Percentiles rank a stretch among this genome's conserved stretches.
Evolutionary conservation across 2,888 invertebrate species (phyloP).

Genomic region (Keiferia lycopersicella): DNA sequence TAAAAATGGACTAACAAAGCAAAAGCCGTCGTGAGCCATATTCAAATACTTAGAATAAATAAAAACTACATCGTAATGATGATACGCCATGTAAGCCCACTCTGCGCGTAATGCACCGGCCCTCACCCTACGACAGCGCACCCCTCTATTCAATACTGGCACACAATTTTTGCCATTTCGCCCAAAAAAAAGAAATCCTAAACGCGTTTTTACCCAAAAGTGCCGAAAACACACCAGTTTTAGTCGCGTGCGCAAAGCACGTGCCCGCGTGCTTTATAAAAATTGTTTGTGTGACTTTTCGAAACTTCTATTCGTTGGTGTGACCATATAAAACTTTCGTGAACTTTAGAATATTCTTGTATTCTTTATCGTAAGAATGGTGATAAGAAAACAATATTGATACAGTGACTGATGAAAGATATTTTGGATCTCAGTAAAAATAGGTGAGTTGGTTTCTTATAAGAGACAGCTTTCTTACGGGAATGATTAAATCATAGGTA

Average conservation of each 20-base stretch:
- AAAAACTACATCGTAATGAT: neutral
- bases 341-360: conserved; percentile 22
- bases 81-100: conserved; percentile 58
- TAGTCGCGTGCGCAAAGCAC: conserved; percentile 72
- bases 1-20: too few relatives aligned
- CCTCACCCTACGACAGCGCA: conserved; percentile 59
- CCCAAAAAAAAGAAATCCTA: conserved; percentile 61
- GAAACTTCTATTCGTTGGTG: neutral
- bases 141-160: conserved; percentile 11
- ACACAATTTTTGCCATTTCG: conserved; percentile 74
- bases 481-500: neutral
- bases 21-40: too few relatives aligned
- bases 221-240: conserved; percentile 77
- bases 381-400: conserved; percentile 48
- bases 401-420: conserved; percentile 28
- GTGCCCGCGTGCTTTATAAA: conserved; percentile 45
- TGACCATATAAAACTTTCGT: conserved; percentile 11
- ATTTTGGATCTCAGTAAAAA: conserved; percentile 50
- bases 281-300: conserved; percentile 19
- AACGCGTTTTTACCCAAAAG: conserved; percentile 67
- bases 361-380: conserved; percentile 43
- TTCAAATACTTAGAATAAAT: neutral
- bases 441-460: conserved; percentile 49
- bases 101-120: conserved; percentile 67
- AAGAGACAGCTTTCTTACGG: neutral